These are phyloP conservation scores for Paramisgurnus dabryanus DNA, from an alignment of 2,113 vertebrate genomes.

Conservation along the genomic window DNA sequence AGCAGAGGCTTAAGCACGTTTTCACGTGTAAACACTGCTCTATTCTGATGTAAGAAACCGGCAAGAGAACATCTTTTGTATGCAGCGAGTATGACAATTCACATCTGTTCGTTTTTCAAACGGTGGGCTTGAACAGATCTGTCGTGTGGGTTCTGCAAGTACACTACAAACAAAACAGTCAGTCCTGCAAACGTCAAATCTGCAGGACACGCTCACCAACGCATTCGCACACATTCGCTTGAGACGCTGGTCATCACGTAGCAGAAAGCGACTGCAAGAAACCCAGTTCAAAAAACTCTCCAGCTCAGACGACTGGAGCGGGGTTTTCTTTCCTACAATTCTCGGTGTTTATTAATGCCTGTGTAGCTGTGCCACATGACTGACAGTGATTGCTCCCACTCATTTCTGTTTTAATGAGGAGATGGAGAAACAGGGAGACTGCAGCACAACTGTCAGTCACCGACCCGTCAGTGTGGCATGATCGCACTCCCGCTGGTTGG, in stretches of 20 bases:
- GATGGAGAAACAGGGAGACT: conserved; percentile 43
- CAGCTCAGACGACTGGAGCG: background rate
- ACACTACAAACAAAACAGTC: background rate
- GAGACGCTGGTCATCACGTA: background rate
- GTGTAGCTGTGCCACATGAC: conserved; percentile 52
- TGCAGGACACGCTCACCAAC: background rate
- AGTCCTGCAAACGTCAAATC: conserved; percentile 21
- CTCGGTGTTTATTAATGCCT: conserved; percentile 46
- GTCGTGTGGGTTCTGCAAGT: background rate
- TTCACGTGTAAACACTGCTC: background rate
- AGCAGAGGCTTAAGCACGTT: background rate
- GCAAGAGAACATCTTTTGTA: conserved; percentile 18
- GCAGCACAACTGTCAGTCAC: conserved; percentile 55
- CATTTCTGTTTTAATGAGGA: conserved; percentile 64
- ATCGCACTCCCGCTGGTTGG: conserved; percentile 37
- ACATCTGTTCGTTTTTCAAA: conserved; percentile 49
- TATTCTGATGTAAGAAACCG: background rate
- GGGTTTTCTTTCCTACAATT: conserved; percentile 22
- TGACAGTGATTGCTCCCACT: conserved; percentile 62
- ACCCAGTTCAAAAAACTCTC: conserved; percentile 13
- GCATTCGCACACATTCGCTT: background rate
- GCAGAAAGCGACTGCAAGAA: conserved; percentile 4
- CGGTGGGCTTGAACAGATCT: conserved; percentile 1
- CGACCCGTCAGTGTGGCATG: conserved; percentile 34
- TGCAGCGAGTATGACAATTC: conserved; percentile 46